These are phyloP conservation scores for Erebia epiphron DNA, from an alignment of 2,888 invertebrate genomes.

Conservation along the genomic window DNA sequence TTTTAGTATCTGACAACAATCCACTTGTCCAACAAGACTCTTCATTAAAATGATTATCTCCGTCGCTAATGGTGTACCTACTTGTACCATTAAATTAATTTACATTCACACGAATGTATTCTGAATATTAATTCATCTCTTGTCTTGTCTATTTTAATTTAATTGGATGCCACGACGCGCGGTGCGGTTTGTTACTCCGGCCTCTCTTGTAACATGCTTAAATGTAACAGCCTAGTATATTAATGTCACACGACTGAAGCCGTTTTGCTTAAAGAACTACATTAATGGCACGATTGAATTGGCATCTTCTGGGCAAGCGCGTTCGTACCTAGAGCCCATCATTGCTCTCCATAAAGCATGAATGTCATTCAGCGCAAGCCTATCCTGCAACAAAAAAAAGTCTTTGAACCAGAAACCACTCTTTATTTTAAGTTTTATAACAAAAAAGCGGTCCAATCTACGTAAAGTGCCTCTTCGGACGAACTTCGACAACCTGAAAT, in stretches of 20 bases:
- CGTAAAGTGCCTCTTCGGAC: neutral
- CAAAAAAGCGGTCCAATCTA: neutral
- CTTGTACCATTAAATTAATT: slow-evolving; percentile 17
- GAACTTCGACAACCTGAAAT: neutral
- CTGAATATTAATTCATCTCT: slow-evolving; percentile 16
- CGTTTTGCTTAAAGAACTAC: too few species aligned
- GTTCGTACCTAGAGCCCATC: too few species aligned
- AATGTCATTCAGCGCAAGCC: too few species aligned
- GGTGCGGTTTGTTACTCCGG: neutral
- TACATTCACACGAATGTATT: slow-evolving; percentile 14
- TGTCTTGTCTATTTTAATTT: slow-evolving; percentile 20
- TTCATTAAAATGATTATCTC: slow-evolving; percentile 14
- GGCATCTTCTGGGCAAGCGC: too few species aligned
- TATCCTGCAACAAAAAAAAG: neutral
- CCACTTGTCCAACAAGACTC: neutral
- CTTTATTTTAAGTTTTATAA: neutral
- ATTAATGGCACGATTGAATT: too few species aligned
- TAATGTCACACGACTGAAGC: neutral
- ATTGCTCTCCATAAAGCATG: too few species aligned
- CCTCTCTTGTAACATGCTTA: slow-evolving; percentile 37
- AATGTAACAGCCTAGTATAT: slow-evolving; percentile 53
- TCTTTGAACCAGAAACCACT: neutral
- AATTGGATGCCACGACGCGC: slow-evolving; percentile 2
- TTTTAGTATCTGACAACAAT: slow-evolving; percentile 5
- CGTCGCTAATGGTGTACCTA: slow-evolving; percentile 13